Evolutionary conservation across 2,888 invertebrate genomes (phyloP).

Genomic region (Chymomyza procnemis): DNA sequence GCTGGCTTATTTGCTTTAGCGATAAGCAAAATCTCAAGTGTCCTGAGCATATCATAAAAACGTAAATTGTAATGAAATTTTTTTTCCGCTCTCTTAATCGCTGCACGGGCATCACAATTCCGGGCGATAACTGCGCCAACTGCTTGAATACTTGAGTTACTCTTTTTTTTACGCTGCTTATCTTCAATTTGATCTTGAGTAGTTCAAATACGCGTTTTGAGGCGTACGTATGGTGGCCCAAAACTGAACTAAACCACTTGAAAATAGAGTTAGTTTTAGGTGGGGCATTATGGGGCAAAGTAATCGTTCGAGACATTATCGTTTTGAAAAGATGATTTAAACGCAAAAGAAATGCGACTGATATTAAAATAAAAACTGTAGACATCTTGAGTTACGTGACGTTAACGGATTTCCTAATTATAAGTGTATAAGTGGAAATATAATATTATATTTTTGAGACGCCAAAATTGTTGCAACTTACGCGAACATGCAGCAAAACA

Average conservation of each 20-base stretch:
- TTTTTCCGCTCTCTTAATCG: not conserved
- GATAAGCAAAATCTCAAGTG: not conserved
- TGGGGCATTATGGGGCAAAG: too few relatives aligned
- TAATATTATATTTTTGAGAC: too few relatives aligned
- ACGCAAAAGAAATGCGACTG: too few relatives aligned
- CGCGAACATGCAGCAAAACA: too few relatives aligned
- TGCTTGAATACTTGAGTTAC: not conserved
- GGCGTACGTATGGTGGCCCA: not conserved
- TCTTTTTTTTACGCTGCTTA: not conserved
- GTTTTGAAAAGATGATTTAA: too few relatives aligned
- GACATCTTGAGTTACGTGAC: too few relatives aligned
- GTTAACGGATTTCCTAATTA: too few relatives aligned
- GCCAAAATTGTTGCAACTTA: too few relatives aligned
- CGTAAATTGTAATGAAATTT: not conserved
- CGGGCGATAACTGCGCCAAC: not conserved
- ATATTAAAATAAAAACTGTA: too few relatives aligned
- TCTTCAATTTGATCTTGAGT: not conserved
- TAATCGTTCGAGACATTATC: too few relatives aligned
- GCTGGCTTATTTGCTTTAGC: not conserved
- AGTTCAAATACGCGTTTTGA: not conserved
- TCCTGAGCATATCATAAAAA: not conserved
- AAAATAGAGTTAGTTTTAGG: not conserved
- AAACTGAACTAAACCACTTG: not conserved
- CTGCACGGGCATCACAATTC: not conserved
- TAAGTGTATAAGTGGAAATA: too few relatives aligned